Evolutionary conservation across 1,140 invertebrate genomes (phyloP), one percentile per base, ranked within the genome.

Genomic region (Adelges cooleyi): DNA sequence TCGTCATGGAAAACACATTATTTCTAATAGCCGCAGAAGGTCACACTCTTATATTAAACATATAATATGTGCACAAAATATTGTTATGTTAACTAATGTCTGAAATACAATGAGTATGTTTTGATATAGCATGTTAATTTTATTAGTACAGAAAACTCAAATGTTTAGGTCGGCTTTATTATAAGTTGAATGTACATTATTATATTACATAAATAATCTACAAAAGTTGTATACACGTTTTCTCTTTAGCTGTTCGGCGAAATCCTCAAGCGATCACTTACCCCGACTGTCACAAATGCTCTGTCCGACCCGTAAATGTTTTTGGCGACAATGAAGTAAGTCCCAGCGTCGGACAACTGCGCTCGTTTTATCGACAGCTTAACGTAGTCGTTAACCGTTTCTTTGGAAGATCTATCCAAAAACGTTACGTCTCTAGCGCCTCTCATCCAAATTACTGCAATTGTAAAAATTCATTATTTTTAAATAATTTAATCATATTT

Each of bases 241-340:
- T 33, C 11, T 33, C 25, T 46, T 18, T 33, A 15, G 25, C n/a
- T 62, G 27, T 48, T 22, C 25, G 42, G 6, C 6, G 25, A 48
- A 46, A 48, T 17, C 42, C n/a, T 27, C 20, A 62, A 27, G 18
- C 56, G 56, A 62, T 62, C 46, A 70, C 74, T 75, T 77, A 89
- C 87, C 78, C 82, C 82, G 33, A 92, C 81, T 42, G 88, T 90
- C 67, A 90, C 85, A 74, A 91, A 92, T 51, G 85, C 83, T 74
- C 88, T 80, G 70, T 91, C 89, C 69, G 83, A 86, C 18, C 95
- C 95, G 68, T 89, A 87, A 36, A 84, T 79, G 77, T 98, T 99
- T 72, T 89, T 90, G 6, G 90, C 86, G 18, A 97, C 78, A 67
- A 98, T 88, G 52, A 91, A 95, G 74, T 98, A 98, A 6, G 90